Base-by-base conservation (phyloP, 2,888 invertebrate species). In the Tenthredo amoena region DNA sequence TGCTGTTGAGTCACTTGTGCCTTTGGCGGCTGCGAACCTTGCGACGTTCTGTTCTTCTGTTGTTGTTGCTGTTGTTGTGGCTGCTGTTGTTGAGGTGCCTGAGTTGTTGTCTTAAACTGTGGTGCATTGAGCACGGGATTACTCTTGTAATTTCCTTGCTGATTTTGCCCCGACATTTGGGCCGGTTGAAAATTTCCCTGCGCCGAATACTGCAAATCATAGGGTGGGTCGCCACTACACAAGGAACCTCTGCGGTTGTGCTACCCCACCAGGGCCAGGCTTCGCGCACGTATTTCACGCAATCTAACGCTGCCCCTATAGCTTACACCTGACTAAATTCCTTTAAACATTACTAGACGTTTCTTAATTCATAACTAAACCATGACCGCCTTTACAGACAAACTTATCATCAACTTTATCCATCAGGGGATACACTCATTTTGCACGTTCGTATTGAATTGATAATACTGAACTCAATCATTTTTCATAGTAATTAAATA, bases 211-310 rank as follows among this genome's bases (percentile, higher is more conserved):
- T 93, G 92, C 87, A 93, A 93, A 93, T 91, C 89, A 93, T 88
- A 93, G 93, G 93, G 92, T 92, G 93, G 93, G 93, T 91, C 92
- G 92, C 93, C 91, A 93, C 93, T 93, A 93, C 92, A 93, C 93
- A 93, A 93, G 92, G 93, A 93, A 93, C 93, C 92, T 93, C 91
- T 90, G 93, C 93, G 93, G 93, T 92, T 92, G 93, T 92, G 92
- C 92, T 91, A 92, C 91, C 91, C 93, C 92, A 93, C 93, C 93
- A 93, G 92, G 93, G 92, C 92, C 93, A 91, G 93, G 92, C 90
- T 90, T 92, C 93, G 92, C 91, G 89, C 90, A 88, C 91, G 90
- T 90, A 89, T 88, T 91, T 86, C 65, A 89, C 91, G 91, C 90
- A 90, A 88, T 90, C 91, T 90, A 89, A 89, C 89, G 92, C 91